Evolutionary conservation across 1,140 invertebrate genomes (phyloP).

Genomic region (Drosophila arizonae): DNA sequence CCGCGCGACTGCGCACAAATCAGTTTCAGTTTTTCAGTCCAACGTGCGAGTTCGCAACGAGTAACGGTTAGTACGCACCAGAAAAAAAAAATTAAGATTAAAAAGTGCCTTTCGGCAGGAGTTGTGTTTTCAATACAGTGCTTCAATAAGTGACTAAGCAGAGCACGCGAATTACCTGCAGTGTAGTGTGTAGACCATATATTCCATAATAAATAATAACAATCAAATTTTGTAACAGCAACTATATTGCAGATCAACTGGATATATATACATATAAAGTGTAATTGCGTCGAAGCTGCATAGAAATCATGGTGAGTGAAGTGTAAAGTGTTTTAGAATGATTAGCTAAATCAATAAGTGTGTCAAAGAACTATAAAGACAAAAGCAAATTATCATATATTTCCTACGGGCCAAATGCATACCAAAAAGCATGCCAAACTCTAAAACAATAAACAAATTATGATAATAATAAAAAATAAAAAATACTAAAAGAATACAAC

Average conservation of each 20-base stretch:
- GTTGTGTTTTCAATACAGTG: conserved; percentile 19
- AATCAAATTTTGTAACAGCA: background rate
- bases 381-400: conserved; percentile 42
- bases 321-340: background rate
- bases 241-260: conserved; percentile 2
- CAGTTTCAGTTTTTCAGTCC: conserved; percentile 80
- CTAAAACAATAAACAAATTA: conserved; percentile 5
- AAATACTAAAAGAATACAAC: background rate
- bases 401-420: conserved; percentile 14
- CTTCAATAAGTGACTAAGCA: conserved; percentile 5
- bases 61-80: conserved; percentile 38
- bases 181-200: conserved; percentile 14
- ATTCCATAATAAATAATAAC: background rate
- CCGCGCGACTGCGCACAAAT: conserved; percentile 64
- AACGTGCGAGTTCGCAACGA: conserved; percentile 73
- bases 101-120: conserved; percentile 13
- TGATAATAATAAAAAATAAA: conserved; percentile 2
- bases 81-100: background rate
- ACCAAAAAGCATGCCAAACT: conserved; percentile 58
- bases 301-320: conserved; percentile 35
- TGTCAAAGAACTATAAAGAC: conserved; percentile 41
- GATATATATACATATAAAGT: conserved; percentile 1
- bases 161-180: conserved; percentile 13
- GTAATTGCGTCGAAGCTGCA: background rate
- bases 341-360: conserved; percentile 23